Evolutionary conservation across 2,113 vertebrate species (phyloP), one percentile per base, ranked within the genome.

Genomic region (Eurystomus gularis): DNA sequence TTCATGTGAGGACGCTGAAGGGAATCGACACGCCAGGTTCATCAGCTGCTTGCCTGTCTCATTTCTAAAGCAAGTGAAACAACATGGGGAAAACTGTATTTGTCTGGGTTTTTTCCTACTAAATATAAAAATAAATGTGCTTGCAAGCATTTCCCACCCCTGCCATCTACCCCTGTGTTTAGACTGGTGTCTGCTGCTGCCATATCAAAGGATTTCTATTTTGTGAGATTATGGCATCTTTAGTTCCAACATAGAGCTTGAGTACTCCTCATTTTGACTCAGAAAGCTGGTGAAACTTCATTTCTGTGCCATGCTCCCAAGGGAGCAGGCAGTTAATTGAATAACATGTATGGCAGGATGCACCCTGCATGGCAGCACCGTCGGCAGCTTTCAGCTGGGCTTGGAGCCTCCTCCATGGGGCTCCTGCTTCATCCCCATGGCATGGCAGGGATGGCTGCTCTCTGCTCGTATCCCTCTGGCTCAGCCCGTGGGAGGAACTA

Each of bases 341-440:
- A 24, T 4, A 29, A 9, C 0, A 1, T 12, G 61, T 29, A 13
- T 0, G 11, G 24, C 2, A 25, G 57, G 65, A 17, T 10, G 33
- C 42, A 61, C 12, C 10, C n/a, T 1, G 4, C 3, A 1, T 26
- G 44, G 23, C 44, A 28, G 61, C 29, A 16, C 17, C 2, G 2
- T 33, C 1, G 2, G 66, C 35, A 55, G 73, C 49, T 29, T 62
- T 44, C 40, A 72, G 20, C 40, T 0, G 0, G 52, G 58, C 57
- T 81, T 0, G 1, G 31, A 77, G 23, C 64, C 70, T 44, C 35
- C 42, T 51, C 48, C 1, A 0, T 4, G n/a, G 23, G 17, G 51
- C 44, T 77, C 37, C 24, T 0, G 6, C 92, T 37, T 9, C 4
- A 1, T 58, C 62, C 42, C 37, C 17, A 10, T 1, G 1, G 55